phyloP scores from a whole-genome alignment of 2,113 vertebrate genomes.

The Actenoides lindsayi region DNA sequence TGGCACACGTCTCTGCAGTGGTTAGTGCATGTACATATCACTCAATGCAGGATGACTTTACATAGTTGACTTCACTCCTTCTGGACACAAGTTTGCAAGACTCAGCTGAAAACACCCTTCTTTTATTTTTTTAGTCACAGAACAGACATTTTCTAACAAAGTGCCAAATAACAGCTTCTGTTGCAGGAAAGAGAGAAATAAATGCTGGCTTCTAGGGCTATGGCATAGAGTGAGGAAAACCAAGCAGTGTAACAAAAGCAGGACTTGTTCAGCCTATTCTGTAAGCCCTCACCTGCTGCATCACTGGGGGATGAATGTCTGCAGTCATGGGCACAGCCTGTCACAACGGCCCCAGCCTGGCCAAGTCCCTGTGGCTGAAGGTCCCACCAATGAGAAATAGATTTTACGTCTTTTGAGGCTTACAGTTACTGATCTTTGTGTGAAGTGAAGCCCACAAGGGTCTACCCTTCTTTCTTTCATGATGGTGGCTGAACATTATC shows the following conservation, averaged over 20 bases:
- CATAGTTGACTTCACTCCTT: not conserved
- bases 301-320: not conserved
- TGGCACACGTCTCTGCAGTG: rapidly evolving
- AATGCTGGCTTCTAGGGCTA: not conserved
- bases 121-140: not conserved
- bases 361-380: rapidly evolving
- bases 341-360: not conserved
- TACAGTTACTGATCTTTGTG: not conserved
- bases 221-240: not conserved
- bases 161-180: not conserved
- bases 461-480: not conserved
- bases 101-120: not conserved
- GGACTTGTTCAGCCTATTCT: not conserved
- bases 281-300: rapidly evolving
- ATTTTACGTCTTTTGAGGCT: not conserved
- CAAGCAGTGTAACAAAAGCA: not conserved
- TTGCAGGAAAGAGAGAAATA: not conserved
- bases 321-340: rapidly evolving
- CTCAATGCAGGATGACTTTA: not conserved
- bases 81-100: not conserved
- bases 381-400: not conserved
- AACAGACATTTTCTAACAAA: not conserved
- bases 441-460: not conserved
- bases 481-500: not conserved
- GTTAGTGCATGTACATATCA: rapidly evolving